Conservation (phyloP, 2,888 invertebrate species). For the Lepidochrysops patricia region DNA sequence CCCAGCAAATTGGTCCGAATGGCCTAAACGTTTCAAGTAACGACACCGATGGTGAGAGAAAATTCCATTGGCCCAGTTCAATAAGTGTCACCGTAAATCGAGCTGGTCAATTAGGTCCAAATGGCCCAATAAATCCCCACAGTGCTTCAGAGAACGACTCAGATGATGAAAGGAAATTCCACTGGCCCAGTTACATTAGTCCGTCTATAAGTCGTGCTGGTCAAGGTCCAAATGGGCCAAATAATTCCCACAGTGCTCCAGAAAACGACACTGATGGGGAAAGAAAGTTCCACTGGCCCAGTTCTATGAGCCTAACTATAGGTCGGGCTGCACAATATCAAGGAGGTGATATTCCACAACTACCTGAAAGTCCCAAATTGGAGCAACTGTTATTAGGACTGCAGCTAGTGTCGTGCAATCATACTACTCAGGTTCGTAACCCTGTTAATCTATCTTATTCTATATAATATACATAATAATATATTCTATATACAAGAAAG, state of each 20-base stretch:
- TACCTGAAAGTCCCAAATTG: not conserved
- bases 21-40: too few relatives aligned
- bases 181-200: not conserved
- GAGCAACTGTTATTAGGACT: not conserved
- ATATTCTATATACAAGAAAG: too few relatives aligned
- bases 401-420: slow-evolving; percentile 1
- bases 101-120: not conserved
- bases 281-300: slow-evolving; percentile 1
- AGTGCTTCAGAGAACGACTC: too few relatives aligned
- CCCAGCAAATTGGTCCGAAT: not conserved
- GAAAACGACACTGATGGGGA: not conserved
- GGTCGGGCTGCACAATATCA: not conserved
- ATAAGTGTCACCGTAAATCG: not conserved
- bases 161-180: not conserved
- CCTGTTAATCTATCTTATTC: too few relatives aligned
- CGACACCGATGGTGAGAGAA: not conserved
- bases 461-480: too few relatives aligned
- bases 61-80: not conserved
- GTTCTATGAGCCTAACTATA: not conserved
- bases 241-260: not conserved
- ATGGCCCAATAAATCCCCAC: not conserved
- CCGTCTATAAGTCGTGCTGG: not conserved
- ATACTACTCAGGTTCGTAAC: slow-evolving; percentile 10
- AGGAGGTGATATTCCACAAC: not conserved
- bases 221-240: not conserved